Conservation (phyloP, 2,888 invertebrate species). For the Lasioglossum figueresi region DNA sequence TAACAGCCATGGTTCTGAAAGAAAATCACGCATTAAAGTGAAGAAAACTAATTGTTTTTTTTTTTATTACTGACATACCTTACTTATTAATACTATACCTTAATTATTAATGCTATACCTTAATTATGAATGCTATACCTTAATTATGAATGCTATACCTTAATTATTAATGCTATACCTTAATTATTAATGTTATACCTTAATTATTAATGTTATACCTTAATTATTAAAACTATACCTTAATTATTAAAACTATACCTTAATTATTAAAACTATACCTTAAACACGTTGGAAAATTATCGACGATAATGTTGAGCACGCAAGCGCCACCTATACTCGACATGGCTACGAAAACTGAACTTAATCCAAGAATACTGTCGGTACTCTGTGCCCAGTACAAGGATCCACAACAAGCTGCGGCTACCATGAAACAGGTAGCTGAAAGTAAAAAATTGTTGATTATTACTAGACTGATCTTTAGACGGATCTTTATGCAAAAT, state of each 20-base stretch:
- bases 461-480: not conserved
- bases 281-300: conserved; percentile 80
- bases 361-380: conserved; percentile 78
- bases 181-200: too few species aligned
- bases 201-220: too few species aligned
- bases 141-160: too few species aligned
- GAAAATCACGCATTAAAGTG: not conserved
- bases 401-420: conserved; percentile 80
- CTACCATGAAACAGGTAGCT: conserved; percentile 80
- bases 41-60: not conserved
- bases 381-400: conserved; percentile 80
- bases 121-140: too few species aligned
- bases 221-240: too few species aligned
- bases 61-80: too few species aligned
- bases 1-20: conserved; percentile 89
- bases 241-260: too few species aligned
- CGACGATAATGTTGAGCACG: conserved; percentile 84
- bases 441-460: conserved; percentile 18
- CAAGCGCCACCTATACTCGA: conserved; percentile 85
- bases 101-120: too few species aligned
- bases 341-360: conserved; percentile 80
- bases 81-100: too few species aligned
- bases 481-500: too few species aligned
- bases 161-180: too few species aligned
- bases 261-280: too few species aligned